Percentiles rank a stretch among this genome's conserved stretches.
phyloP scores from a whole-genome alignment of 2,113 vertebrate genomes.

The Australoheros scitulus region DNA sequence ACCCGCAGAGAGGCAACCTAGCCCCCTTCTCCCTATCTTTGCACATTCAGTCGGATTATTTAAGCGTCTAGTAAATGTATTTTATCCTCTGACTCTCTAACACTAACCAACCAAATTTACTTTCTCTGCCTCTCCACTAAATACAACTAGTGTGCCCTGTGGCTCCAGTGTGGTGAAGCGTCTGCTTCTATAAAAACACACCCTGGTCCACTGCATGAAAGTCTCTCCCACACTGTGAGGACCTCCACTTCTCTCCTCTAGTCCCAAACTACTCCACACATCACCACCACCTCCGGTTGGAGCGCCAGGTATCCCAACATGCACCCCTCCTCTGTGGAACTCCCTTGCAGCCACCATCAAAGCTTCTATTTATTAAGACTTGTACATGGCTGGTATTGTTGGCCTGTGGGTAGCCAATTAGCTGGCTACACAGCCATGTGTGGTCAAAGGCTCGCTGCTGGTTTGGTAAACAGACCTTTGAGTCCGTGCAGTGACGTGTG shows the following conservation, averaged over 20 bases:
- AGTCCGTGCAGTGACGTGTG: conserved; percentile 40
- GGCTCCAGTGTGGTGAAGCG: conserved; percentile 73
- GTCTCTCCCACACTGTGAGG: conserved; percentile 44
- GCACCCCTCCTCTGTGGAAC: conserved; percentile 68
- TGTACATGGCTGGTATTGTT: conserved; percentile 74
- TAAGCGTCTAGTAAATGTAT: conserved; percentile 47
- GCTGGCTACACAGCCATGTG: conserved; percentile 59
- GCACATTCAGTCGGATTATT: conserved; percentile 38
- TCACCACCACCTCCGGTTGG: conserved; percentile 57
- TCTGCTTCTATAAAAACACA: conserved; percentile 77
- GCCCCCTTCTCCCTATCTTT: conserved; percentile 10
- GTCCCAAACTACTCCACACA: conserved; percentile 53
- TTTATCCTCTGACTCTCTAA: conserved; percentile 44
- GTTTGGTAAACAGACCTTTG: conserved; percentile 62
- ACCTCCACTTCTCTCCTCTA: conserved; percentile 65
- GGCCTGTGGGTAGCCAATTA: conserved; percentile 42
- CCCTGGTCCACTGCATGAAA: conserved; percentile 19
- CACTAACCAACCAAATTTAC: conserved; percentile 17
- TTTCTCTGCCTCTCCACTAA: conserved; percentile 45
- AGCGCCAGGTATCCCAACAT: conserved; percentile 78
- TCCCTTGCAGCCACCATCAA: conserved; percentile 77
- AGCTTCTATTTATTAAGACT: conserved; percentile 79
- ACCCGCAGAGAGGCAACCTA: conserved; percentile 28
- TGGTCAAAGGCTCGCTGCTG: conserved; percentile 63
- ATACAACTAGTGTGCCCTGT: conserved; percentile 69